Base-by-base conservation (phyloP, 2,888 invertebrate species). In the Philaethria dido region DNA sequence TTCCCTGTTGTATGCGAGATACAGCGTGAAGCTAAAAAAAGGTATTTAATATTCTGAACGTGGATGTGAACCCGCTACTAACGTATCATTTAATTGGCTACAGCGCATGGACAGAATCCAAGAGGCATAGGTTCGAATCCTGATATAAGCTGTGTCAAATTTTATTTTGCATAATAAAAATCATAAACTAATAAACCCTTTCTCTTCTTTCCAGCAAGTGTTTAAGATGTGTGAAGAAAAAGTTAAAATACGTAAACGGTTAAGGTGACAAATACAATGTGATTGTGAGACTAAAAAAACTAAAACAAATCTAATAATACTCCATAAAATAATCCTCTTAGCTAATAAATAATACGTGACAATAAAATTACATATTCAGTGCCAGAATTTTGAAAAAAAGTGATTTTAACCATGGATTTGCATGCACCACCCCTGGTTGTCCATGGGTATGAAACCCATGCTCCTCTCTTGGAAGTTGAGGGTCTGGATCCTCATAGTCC, bases 401-500 rank as follows among this genome's bases (percentile, higher is more conserved):
- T 73, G 20, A 20, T 47, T 61, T 62, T 55, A 62, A 63, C 39
- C 62, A 92, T 92, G 91, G 92, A 92, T 86, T 82, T 92, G 42
- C 92, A 92, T 84, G 86, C 91, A n/a, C 89, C 89, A 0, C 84
- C 85, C 9, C 71, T 92, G 72, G 89, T 91, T 22, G 92, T 91
- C 33, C 92, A 91, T 75, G 88, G 89, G 29, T 92, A 93, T 69
- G 91, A 92, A 63, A 86, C 89, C n/a, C 92, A 93, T 64, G 92
- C 92, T 2, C 89, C 92, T 0, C 72, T 93, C 45, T 64, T 93
- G 77, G 92, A 92, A 72, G 92, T 93, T 0, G 92, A 93, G 69
- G 92, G 91, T 3, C 59, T 93, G 75, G 90, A 92, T 64, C 89
- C 92, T 67, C 92, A 92, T 63, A 92, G 92, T 74, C 92, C 92